Base-by-base conservation (phyloP, 2,113 vertebrate genomes). In the Pelvicachromis taeniatus region DNA sequence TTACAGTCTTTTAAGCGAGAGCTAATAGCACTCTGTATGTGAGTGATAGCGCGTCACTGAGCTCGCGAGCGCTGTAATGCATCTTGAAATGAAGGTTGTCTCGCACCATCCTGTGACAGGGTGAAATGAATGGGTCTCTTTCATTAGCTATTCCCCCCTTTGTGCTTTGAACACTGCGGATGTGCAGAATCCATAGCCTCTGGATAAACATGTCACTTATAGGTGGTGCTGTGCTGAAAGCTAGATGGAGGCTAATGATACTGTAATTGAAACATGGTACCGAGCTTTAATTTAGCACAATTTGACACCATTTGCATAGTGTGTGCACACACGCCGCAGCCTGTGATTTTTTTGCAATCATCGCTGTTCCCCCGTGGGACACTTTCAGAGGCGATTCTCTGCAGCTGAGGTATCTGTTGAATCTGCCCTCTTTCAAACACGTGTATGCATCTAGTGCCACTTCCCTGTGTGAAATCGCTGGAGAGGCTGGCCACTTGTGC, bases 1-100 rank as follows among this genome's bases (percentile, higher is more conserved):
- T 92, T 91, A 89, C 78, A 21, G 86, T 61, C 88, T 88, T 91
- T 88, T 87, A 90, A 92, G 88, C 3, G 79, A 68, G 83, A 42
- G 79, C 87, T 93, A 91, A 92, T 90, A 87, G 91, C 86, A 59
- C 38, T 79, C 78, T 77, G 77, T 58, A 70, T 88, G 88, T 91
- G 85, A 93, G 83, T 85, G 91, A 93, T 91, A 86, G 91, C 80
- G 1, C 31, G 9, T 79, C 82, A 81, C 91, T 54, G 89, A 80
- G 92, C 90, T 68, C 9, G 78, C 33, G 83, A 93, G 88, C 90
- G 91, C 91, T 45, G 78, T 92, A 92, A 94, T 95, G 93, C 91
- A 94, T 95, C 91, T 90, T 86, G 91, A 87, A 91, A 85, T 89
- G 91, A 93, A 89, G 87, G 87, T 85, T 91, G 91, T 84, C 88